phyloP scores from a whole-genome alignment of 2,888 invertebrate species.

The Drosophila cyrtoloma region DNA sequence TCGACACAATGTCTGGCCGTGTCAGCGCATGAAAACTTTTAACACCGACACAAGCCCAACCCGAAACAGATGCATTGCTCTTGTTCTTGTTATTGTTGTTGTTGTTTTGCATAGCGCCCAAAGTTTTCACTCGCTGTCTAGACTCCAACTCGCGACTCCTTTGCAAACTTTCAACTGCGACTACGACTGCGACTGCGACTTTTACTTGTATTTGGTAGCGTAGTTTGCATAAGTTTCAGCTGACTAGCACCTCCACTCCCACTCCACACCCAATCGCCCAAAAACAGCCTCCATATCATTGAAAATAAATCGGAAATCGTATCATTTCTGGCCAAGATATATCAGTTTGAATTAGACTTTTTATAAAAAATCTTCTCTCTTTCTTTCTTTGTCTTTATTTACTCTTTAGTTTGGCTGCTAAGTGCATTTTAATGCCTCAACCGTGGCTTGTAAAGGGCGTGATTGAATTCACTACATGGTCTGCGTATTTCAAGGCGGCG shows the following conservation, averaged over 20 bases:
- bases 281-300: not conserved
- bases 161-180: slow-evolving; percentile 42
- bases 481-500: slow-evolving; percentile 12
- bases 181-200: slow-evolving; percentile 44
- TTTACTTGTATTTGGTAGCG: slow-evolving; percentile 69
- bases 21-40: slow-evolving; percentile 60
- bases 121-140: slow-evolving; percentile 73
- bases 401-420: slow-evolving; percentile 29
- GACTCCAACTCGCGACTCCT: slow-evolving; percentile 59
- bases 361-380: not conserved
- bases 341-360: not conserved
- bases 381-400: not conserved
- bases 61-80: slow-evolving; percentile 22
- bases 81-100: slow-evolving; percentile 16
- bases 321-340: not conserved
- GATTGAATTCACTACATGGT: slow-evolving; percentile 49
- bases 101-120: slow-evolving; percentile 43
- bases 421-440: slow-evolving; percentile 76
- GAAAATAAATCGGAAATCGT: not conserved
- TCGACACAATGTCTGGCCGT: slow-evolving; percentile 65
- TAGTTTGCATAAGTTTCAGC: slow-evolving; percentile 76
- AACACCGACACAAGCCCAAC: not conserved
- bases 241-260: slow-evolving; percentile 9
- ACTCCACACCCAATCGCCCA: not conserved
- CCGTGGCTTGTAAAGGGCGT: slow-evolving; percentile 25